Percentiles rank a stretch among this genome's conserved stretches.
phyloP scores from a whole-genome alignment of 1,140 invertebrate species.

The Pachyrhynchus sulphureomaculatus region DNA sequence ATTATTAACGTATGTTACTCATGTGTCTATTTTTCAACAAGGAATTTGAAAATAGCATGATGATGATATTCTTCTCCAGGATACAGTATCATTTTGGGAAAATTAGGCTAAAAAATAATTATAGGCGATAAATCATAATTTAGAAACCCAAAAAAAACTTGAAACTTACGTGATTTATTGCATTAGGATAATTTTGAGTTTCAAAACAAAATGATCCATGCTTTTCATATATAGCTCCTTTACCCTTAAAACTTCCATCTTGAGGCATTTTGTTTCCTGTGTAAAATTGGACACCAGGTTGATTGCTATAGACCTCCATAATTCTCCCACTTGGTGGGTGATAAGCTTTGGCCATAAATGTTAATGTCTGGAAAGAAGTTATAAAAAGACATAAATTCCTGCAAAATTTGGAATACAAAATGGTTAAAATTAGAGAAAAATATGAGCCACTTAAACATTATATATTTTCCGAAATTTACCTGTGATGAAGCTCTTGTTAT shows the following conservation, averaged over 20 bases:
- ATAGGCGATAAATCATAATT: too few species aligned
- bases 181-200: conserved; percentile 91
- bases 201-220: conserved; percentile 87
- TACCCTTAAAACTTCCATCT: conserved; percentile 57
- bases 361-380: conserved; percentile 42
- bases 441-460: too few species aligned
- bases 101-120: conserved; percentile 59
- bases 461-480: too few species aligned
- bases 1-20: too few species aligned
- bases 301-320: conserved; percentile 78
- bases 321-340: conserved; percentile 71
- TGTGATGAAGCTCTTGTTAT: conserved; percentile 37
- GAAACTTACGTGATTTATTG: conserved; percentile 70
- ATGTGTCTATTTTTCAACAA: conserved; percentile 2
- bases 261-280: conserved; percentile 75
- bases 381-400: too few species aligned
- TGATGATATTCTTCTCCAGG: conserved; percentile 70
- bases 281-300: conserved; percentile 90
- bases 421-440: too few species aligned
- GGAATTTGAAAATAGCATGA: conserved; percentile 40
- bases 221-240: conserved; percentile 69
- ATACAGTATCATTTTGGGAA: conserved; percentile 70
- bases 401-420: too few species aligned
- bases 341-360: conserved; percentile 56
- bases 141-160: too few species aligned